A percentile compares a stretch with the other conserved stretches of the same genome.
Conservation (phyloP, 1,140 invertebrate genomes). For the Heliconius congener region DNA sequence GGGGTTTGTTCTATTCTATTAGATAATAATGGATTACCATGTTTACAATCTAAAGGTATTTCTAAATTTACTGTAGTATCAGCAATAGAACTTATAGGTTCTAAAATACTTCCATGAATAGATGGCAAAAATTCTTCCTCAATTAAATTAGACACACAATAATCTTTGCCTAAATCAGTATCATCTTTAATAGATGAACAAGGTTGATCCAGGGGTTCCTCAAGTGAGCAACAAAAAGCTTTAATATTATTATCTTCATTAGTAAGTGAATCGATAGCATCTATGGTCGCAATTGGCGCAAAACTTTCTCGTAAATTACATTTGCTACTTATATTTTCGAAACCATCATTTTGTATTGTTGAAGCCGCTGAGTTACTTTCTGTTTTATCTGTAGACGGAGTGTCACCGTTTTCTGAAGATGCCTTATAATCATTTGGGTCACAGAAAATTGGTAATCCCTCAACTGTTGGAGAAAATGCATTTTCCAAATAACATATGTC, state of each 20-base stretch:
- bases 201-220: conserved; percentile 22
- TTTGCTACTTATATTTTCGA: conserved; percentile 57
- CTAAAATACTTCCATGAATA: conserved; percentile 79
- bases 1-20: conserved; percentile 87
- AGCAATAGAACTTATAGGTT: conserved; percentile 77
- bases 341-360: conserved; percentile 76
- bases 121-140: conserved; percentile 80
- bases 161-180: conserved; percentile 44
- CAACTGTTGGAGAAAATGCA: conserved; percentile 83
- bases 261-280: conserved; percentile 51
- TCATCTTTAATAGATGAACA: conserved; percentile 30
- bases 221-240: conserved; percentile 35
- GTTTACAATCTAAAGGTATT: conserved; percentile 80
- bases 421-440: conserved; percentile 68
- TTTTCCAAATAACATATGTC: conserved; percentile 84
- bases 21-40: conserved; percentile 65
- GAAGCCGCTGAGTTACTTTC: conserved; percentile 76
- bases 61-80: conserved; percentile 83
- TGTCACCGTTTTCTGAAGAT: conserved; percentile 74
- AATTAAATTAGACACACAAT: conserved; percentile 36
- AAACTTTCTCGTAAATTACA: conserved; percentile 46
- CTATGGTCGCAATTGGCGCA: conserved; percentile 58
- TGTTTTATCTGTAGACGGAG: conserved; percentile 80
- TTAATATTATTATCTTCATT: conserved; percentile 45
- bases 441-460: conserved; percentile 76